A percentile compares a stretch with the other conserved stretches of the same genome.
phyloP scores from a whole-genome alignment of 2,888 invertebrate species.

The Aproaerema taeniolella region DNA sequence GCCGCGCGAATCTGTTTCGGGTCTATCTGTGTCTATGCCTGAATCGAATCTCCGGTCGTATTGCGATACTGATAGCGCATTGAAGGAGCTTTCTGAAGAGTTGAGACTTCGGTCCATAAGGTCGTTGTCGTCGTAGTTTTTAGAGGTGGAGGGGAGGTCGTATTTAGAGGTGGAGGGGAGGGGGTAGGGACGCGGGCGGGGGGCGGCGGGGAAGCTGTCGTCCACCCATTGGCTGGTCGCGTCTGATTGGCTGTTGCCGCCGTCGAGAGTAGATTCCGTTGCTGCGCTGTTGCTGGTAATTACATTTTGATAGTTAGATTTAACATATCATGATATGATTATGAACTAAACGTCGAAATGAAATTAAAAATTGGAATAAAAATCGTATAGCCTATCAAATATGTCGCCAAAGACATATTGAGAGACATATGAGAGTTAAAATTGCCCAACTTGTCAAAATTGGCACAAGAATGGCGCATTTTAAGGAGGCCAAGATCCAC shows the following conservation, averaged over 20 bases:
- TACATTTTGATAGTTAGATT: no score
- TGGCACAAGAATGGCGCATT: no score
- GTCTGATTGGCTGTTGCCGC: constrained; percentile 51
- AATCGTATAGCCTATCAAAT: no score
- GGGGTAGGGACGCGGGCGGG: constrained; percentile 30
- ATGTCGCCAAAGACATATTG: no score
- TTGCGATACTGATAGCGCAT: constrained; percentile 54
- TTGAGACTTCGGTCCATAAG: constrained; percentile 50
- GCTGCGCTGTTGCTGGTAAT: constrained; percentile 38
- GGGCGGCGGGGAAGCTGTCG: constrained; percentile 66
- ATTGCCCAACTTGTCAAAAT: no score
- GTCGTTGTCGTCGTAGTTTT: constrained; percentile 58
- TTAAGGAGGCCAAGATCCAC: no score
- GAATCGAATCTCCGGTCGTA: constrained; percentile 49
- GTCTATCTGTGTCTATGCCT: constrained; percentile 52
- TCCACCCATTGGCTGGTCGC: constrained; percentile 74
- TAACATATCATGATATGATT: no score
- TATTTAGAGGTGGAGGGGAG: constrained; percentile 49
- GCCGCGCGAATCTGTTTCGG: constrained; percentile 48
- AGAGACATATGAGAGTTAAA: no score
- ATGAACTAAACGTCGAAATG: no score
- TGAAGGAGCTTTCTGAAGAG: constrained; percentile 67
- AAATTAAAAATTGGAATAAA: no score
- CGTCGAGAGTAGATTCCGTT: constrained; percentile 52
- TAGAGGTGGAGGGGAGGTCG: constrained; percentile 56